Base-by-base conservation (phyloP, 2,797 vertebrate species). In the Sebastes jordani region DNA sequence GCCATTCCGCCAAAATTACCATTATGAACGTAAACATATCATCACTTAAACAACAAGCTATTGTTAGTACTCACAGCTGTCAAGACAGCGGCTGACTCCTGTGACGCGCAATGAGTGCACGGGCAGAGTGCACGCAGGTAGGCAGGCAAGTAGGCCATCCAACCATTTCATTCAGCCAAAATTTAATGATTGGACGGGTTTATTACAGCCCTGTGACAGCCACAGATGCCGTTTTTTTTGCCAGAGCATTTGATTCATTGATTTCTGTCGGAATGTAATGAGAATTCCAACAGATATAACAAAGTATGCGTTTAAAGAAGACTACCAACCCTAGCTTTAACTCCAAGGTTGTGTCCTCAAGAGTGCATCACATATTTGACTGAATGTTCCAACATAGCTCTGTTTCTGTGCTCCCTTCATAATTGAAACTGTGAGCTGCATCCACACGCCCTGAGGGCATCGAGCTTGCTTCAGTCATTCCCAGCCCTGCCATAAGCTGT, bases 401-500 rank as follows among this genome's bases (percentile, higher is more conserved):
- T 54, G 62, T 22, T 71, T 58, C 55, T 46, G 10, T 34, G 11
- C 36, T 61, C 16, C 59, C 4, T 9, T 83, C 32, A 64, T 80
- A 79, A 86, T 11, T 55, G 30, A 76, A 76, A 38, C 27, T 54
- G 49, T 38, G 71, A 23, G 78, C 64, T 55, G 42, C 83, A 72
- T 63, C 70, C 71, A 59, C 64, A 25, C 64, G 62, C 74, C 76
- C 34, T 6, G 11, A 69, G 56, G 56, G 16, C 56, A 23, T 55
- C 63, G 56, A 16, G 32, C 18, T 63, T 66, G 62, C 75, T 82
- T 69, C 52, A 76, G 16, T 81, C 80, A 42, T 65, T 80, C 46
- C 58, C 72, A 60, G 34, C 36, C 36, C 73, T n/a, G 61, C 74
- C 76, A 81, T 70, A 13, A 86, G 69, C 70, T 60, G 61, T 78